A percentile compares a stretch with the other conserved stretches of the same genome.
phyloP scores from a whole-genome alignment of 1,140 invertebrate species.

The Atta colombica region DNA sequence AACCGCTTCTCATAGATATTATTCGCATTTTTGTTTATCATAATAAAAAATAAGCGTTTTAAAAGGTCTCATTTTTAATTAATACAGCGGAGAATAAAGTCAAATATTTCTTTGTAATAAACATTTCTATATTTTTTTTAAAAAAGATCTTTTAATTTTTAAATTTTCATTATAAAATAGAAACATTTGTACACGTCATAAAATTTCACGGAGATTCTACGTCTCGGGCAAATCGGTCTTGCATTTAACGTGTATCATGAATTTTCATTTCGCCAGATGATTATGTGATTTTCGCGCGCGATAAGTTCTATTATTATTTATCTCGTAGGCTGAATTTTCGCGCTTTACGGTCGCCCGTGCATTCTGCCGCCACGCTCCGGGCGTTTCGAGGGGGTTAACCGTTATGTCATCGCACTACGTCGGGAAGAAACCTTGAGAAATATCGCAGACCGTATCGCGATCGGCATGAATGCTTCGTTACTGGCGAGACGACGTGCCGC shows the following conservation, averaged over 20 bases:
- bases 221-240: slow-evolving; percentile 16
- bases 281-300: slow-evolving; percentile 27
- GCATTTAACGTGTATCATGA: slow-evolving; percentile 7
- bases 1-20: not conserved
- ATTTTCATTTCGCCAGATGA: slow-evolving; percentile 41
- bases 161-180: not conserved
- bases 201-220: not conserved
- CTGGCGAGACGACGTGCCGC: slow-evolving; percentile 36
- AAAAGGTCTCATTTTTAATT: not conserved
- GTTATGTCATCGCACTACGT: slow-evolving; percentile 68
- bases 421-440: slow-evolving; percentile 31
- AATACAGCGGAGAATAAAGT: not conserved
- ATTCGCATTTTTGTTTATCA: slow-evolving; percentile 1
- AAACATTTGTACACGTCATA: not conserved
- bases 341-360: slow-evolving; percentile 37
- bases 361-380: slow-evolving; percentile 35
- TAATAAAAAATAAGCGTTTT: not conserved
- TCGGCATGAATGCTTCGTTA: slow-evolving; percentile 72
- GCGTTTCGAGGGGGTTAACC: slow-evolving; percentile 54
- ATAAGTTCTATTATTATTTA: slow-evolving; percentile 52
- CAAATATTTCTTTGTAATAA: not conserved
- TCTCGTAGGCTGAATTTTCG: slow-evolving; percentile 46
- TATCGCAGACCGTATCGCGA: slow-evolving; percentile 68
- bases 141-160: not conserved
- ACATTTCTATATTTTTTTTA: not conserved